These are phyloP conservation scores for Prunella strophiata DNA, from an alignment of 2,797 vertebrate species.

Conservation along the genomic window DNA sequence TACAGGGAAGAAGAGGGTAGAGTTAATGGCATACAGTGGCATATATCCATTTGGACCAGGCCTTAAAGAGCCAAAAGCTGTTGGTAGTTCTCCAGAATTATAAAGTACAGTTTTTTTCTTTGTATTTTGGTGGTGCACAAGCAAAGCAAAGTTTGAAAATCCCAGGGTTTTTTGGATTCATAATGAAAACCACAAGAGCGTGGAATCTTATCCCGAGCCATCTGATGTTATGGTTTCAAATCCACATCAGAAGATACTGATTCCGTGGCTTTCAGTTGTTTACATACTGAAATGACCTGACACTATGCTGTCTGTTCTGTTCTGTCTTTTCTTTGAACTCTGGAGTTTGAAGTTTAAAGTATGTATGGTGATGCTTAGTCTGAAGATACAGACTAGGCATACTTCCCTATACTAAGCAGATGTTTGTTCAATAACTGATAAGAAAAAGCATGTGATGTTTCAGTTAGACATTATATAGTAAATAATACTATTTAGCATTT, in stretches of 20 bases:
- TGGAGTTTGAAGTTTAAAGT: not conserved
- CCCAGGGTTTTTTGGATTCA: not conserved
- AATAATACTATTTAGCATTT: not conserved
- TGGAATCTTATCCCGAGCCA: not conserved
- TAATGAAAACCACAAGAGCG: not conserved
- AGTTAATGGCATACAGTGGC: not conserved
- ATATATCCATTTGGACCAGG: not conserved
- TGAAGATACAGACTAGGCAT: not conserved
- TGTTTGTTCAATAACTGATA: not conserved
- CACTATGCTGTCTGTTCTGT: not conserved
- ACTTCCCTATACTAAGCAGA: not conserved
- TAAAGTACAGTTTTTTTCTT: not conserved
- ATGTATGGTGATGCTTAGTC: not conserved
- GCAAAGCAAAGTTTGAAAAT: not conserved
- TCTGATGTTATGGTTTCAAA: constrained; percentile 1
- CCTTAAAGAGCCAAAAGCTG: not conserved
- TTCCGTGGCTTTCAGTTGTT: not conserved
- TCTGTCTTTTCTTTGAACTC: not conserved
- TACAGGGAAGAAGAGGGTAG: not conserved
- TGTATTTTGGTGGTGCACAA: not conserved
- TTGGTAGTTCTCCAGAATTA: not conserved
- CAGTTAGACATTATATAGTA: not conserved
- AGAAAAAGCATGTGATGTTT: not conserved
- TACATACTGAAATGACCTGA: constrained; percentile 19
- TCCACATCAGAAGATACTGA: constrained; percentile 13